A percentile compares a stretch with the other conserved stretches of the same genome.
phyloP scores from a whole-genome alignment of 92 coral and sea anemone genomes.

The Anthopleura xanthogrammica region DNA sequence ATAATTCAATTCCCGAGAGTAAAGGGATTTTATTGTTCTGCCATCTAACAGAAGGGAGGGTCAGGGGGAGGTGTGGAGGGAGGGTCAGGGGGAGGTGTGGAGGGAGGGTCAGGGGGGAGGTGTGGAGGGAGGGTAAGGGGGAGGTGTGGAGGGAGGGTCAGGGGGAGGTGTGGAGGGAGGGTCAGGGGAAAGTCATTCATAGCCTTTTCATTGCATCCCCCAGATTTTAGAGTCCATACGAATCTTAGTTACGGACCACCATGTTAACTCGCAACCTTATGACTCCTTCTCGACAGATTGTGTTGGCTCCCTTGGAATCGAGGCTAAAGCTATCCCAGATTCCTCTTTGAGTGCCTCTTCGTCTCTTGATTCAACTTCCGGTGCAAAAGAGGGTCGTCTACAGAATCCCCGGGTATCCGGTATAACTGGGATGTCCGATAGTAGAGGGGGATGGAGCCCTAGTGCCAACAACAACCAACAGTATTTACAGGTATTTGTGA shows the following conservation, averaged over 20 bases:
- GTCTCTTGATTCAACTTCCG: slow-evolving; percentile 56
- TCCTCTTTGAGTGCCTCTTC: slow-evolving; percentile 76
- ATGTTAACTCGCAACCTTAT: background rate
- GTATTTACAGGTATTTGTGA: slow-evolving; percentile 68
- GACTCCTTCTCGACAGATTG: slow-evolving; percentile 49
- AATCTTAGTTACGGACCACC: too few relatives aligned
- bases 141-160: too few relatives aligned
- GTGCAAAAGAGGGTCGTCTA: slow-evolving; percentile 72
- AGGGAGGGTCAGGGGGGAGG: too few relatives aligned
- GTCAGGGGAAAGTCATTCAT: too few relatives aligned
- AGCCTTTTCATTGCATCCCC: background rate
- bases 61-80: too few relatives aligned
- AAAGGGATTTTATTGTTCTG: too few relatives aligned
- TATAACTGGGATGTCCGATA: slow-evolving; percentile 70
- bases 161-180: too few relatives aligned
- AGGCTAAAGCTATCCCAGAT: slow-evolving; percentile 69
- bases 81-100: too few relatives aligned
- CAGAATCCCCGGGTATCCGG: slow-evolving; percentile 58
- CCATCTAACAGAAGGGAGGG: too few relatives aligned
- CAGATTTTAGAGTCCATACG: background rate
- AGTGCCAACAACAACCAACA: slow-evolving; percentile 64
- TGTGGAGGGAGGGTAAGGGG: too few relatives aligned
- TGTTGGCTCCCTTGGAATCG: slow-evolving; percentile 75
- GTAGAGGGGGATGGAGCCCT: slow-evolving; percentile 98
- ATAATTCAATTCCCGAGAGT: too few relatives aligned